Base-by-base conservation (phyloP, 2,888 invertebrate genomes). In the Tribolium freemani region DNA sequence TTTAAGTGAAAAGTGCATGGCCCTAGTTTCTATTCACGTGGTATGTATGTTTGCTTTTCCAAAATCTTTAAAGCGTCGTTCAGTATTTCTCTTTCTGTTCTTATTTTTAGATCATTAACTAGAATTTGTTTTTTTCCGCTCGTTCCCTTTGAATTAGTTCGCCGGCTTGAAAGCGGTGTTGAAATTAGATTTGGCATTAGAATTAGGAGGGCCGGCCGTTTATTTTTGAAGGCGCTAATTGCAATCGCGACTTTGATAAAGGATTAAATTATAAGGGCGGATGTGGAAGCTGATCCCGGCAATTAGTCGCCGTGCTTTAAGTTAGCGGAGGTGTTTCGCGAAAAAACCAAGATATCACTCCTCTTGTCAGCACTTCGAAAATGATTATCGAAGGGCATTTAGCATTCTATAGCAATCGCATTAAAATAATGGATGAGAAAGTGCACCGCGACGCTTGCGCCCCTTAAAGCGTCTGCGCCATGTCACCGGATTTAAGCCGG, bases 381-480 rank as follows among this genome's bases (percentile, higher is more conserved):
- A 78, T 78, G 76, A 81, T 81, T 81, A 80, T 81, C 81, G 78
- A 80, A 78, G 75, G 76, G 79, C 80, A 81, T 81, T 83, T 82
- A 82, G 80, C 78, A 82, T 82, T 80, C 81, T 82, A 78, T 81
- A 81, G 81, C 81, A 83, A 83, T 82, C 80, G 80, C 78, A 82
- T 83, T 83, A 83, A 81, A 83, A 82, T 83, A 83, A 82, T 81
- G 83, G 81, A 80, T 78, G 80, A 80, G 81, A 79, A 81, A 78
- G 78, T 75, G 77, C 77, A 75, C 74, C 77, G 77, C 72, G 81
- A 80, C 82, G 79, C 81, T 79, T 77, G 82, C 81, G 80, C 76
- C 74, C 16, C 64, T 64, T 69, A 69, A 46, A 64, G 76, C 77
- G 78, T 75, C 79, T 78, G 83, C 83, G 82, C 81, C 73, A 72